phyloP scores from a whole-genome alignment of 1,140 invertebrate genomes.

The Theocolax elegans region DNA sequence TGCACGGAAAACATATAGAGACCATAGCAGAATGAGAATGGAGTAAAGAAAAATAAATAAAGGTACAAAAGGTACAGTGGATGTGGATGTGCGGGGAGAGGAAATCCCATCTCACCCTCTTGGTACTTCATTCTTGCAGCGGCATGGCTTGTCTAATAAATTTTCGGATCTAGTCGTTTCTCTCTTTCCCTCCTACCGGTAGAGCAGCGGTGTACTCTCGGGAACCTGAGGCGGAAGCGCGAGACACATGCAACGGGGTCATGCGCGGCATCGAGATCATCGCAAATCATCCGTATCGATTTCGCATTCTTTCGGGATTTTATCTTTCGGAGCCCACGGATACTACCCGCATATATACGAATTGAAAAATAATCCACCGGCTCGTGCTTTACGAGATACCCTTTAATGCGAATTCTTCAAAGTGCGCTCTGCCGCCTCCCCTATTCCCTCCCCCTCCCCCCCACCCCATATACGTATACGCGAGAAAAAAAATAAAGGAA shows the following conservation, averaged over 20 bases:
- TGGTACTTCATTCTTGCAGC: conserved; percentile 4
- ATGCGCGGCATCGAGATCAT: conserved; percentile 21
- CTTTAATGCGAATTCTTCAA: conserved; percentile 18
- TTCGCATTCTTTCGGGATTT: conserved; percentile 27
- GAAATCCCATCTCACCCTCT: conserved; percentile 1
- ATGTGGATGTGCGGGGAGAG: background rate
- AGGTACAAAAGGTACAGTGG: background rate
- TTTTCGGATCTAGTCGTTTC: conserved; percentile 14
- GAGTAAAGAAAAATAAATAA: conserved; percentile 1
- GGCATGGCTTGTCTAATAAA: conserved; percentile 34
- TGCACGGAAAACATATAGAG: background rate
- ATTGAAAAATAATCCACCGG: conserved; percentile 31
- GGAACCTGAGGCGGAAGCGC: background rate
- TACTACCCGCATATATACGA: conserved; percentile 2
- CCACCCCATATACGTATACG: too few species aligned
- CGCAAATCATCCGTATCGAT: conserved; percentile 35
- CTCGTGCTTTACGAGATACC: background rate
- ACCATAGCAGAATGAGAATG: background rate
- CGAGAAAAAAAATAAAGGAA: background rate
- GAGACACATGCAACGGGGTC: conserved; percentile 21
- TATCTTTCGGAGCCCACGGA: background rate
- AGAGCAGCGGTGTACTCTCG: background rate
- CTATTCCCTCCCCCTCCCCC: too few species aligned
- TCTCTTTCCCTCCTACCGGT: background rate
- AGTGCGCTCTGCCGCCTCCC: too few species aligned